Conservation (phyloP, 2,797 vertebrate genomes). For the Pangasius krempfi region DNA sequence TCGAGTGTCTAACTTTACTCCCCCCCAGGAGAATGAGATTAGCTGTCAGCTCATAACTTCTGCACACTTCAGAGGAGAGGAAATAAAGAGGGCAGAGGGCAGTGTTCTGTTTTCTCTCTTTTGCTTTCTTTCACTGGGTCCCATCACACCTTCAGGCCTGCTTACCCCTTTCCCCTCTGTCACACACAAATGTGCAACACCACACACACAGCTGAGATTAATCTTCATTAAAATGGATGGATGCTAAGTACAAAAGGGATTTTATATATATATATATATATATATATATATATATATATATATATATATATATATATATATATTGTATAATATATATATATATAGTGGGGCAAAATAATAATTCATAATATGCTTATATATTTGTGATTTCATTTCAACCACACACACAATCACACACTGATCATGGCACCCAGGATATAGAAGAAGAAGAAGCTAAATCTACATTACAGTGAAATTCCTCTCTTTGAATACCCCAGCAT, state of each 20-base stretch:
- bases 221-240: constrained; percentile 80
- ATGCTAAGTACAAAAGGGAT: constrained; percentile 81
- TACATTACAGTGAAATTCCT: not conserved
- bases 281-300: too few relatives aligned
- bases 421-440: not conserved
- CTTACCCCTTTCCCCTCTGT: not conserved
- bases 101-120: constrained; percentile 26
- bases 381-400: not conserved
- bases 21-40: constrained; percentile 68
- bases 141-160: constrained; percentile 19
- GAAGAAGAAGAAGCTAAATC: not conserved
- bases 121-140: constrained; percentile 8
- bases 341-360: too few relatives aligned
- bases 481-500: not conserved
- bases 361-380: not conserved
- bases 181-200: constrained; percentile 23
- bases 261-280: constrained; percentile 40
- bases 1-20: constrained; percentile 62
- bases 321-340: too few relatives aligned
- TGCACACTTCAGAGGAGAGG: constrained; percentile 25
- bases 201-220: constrained; percentile 71
- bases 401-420: not conserved
- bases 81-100: constrained; percentile 31
- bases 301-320: too few relatives aligned
- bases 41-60: constrained; percentile 55